Evolutionary conservation across 2,797 vertebrate species (phyloP), one percentile per base, ranked within the genome.

Genomic region (Darevskia mixta): DNA sequence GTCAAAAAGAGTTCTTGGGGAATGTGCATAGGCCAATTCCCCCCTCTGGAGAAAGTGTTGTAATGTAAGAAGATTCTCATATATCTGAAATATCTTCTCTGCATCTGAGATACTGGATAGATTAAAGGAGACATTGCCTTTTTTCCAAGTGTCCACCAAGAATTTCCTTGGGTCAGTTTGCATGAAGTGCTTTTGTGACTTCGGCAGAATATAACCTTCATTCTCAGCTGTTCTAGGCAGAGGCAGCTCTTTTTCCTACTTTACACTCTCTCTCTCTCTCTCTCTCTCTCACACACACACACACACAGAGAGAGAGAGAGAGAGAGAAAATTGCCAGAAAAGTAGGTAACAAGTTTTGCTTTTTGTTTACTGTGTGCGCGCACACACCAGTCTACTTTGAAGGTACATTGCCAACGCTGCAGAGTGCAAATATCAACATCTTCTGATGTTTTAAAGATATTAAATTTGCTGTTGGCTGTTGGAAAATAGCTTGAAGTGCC

Each of bases 201-300:
- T 88, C 5, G 61, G 75, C 82, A 73, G 85, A 86, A 73, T 87
- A 64, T 71, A 64, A 58, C 29, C 88, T 83, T 91, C 89, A 87
- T 95, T 91, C 93, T 89, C 94, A 94, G 94, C 93, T 95, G 92
- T 94, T 90, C 10, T 61, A 55, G 78, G 10, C 75, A 55, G 43
- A 81, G 41, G 61, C 71, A 80, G 41, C 18, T 75, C 45, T 79
- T 43, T n/a, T 25, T 73, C 29, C 32, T 78, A 8, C 80, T 67
- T 45, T 9, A 7, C 25, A 2, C n/a, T 10, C 13, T 8, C 67
- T 3, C 29, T 71, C 29, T 71, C n/a, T 71, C 67, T 71, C 67
- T n/a, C n/a, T 29, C 18, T 20, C 18, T 41, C 38, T 41, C 38
- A 35, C 35, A 35, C 35, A 35, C 35, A 49, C 45, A 10, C 45